Evolutionary conservation across 2,888 invertebrate genomes (phyloP).

Genomic region (Lasius platythorax): DNA sequence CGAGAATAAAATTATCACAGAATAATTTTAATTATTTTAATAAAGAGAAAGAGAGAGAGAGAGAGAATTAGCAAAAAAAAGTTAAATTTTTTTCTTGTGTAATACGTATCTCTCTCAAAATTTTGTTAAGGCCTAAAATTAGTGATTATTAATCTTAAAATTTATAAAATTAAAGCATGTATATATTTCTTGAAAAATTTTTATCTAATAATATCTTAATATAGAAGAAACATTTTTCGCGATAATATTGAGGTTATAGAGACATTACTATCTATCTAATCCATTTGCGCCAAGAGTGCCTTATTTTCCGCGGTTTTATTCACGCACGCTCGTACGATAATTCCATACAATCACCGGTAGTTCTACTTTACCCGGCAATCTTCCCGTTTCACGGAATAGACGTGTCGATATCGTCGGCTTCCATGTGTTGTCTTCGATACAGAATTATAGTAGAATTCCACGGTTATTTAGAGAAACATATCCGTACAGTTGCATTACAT

Average conservation of each 20-base stretch:
- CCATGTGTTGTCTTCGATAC: slow-evolving; percentile 12
- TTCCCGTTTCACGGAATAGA: slow-evolving; percentile 42
- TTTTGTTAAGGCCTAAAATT: background rate
- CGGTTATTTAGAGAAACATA: slow-evolving; percentile 38
- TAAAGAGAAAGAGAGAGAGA: too few species aligned
- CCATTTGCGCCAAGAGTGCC: slow-evolving; percentile 18
- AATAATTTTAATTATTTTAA: background rate
- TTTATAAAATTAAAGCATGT: background rate
- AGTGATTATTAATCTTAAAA: background rate
- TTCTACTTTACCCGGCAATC: slow-evolving; percentile 55
- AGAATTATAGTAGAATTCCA: slow-evolving; percentile 21
- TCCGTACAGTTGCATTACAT: background rate
- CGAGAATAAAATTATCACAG: background rate
- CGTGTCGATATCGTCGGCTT: slow-evolving; percentile 52
- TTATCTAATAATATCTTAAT: background rate
- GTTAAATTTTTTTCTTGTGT: background rate
- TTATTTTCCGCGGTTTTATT: slow-evolving; percentile 51
- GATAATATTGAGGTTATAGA: background rate
- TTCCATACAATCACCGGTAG: slow-evolving; percentile 52
- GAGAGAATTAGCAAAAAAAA: too few species aligned
- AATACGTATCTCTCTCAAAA: background rate
- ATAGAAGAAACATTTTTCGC: background rate
- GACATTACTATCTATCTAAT: slow-evolving; percentile 38
- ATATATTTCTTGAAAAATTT: background rate
- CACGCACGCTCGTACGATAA: slow-evolving; percentile 44